Evolutionary conservation across 1,140 invertebrate genomes (phyloP), one percentile per base, ranked within the genome.

Genomic region (Agrypnia vestita): DNA sequence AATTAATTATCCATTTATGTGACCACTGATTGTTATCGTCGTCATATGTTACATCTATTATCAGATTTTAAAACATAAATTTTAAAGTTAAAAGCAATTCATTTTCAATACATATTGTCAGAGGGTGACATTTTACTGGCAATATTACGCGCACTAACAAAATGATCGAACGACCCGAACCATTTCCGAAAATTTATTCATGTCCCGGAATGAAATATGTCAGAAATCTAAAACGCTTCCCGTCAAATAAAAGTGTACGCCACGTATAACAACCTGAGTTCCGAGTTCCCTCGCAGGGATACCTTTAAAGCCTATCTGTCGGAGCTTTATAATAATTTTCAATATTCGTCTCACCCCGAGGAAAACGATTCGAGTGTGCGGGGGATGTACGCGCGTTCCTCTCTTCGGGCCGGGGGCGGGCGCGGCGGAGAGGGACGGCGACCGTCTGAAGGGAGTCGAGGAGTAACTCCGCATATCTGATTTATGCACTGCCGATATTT

Each of bases 401-500:
- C 43, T 19, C 51, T 69, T 15, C 12, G n/a, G 51, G 25, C 10
- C 61, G 17, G 19, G 21, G 61, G 61, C 35, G 1, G 61, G 61
- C 35, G n/a, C 10, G 67, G 21, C 47, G 49, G 69, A 73, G 43
- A 11, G 55, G 56, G 47, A 64, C 12, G 73, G 15, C 13, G 44
- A 3, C 1, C 25, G 25, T 53, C 76, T 53, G 69, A 62, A 46
- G 61, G 47, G 71, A 43, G 61, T 6, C 35, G 51, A 55, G 21
- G 69, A 71, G 44, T 71, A 76, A 79, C 53, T 51, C 81, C 73
- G 56, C 78, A 69, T 78, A 86, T 86, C 86, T 89, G 90, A 91
- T 90, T 90, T 91, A 90, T 90, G 88, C 87, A 86, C 88, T 88
- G 86, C 88, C 89, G 88, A 90, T 90, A 91, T 89, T 90, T 91